Evolutionary conservation across 2,888 invertebrate species (phyloP).

Genomic region (Ophion ventricosus): DNA sequence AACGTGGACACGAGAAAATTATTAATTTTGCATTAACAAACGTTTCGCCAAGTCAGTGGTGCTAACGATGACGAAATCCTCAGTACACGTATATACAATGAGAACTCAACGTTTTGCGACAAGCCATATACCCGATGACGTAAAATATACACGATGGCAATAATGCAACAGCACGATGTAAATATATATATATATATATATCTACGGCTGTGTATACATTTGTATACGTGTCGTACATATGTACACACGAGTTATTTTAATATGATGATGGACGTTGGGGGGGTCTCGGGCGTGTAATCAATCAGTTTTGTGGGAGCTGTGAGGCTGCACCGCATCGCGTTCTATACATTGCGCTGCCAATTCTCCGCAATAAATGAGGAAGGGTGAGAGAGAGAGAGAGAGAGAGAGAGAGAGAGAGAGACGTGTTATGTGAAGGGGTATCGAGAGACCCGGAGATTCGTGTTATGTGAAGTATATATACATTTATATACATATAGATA

Average conservation of each 20-base stretch:
- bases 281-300: slow-evolving; percentile 73
- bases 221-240: slow-evolving; percentile 12
- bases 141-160: slow-evolving; percentile 26
- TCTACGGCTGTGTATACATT: neutral
- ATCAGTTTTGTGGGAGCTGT: slow-evolving; percentile 78
- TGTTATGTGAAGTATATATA: slow-evolving; percentile 20
- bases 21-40: slow-evolving; percentile 34
- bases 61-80: slow-evolving; percentile 46
- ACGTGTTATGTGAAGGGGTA: slow-evolving; percentile 59
- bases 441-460: slow-evolving; percentile 25
- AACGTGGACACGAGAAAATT: slow-evolving; percentile 28
- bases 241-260: slow-evolving; percentile 54
- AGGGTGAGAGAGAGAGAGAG: slow-evolving; percentile 15
- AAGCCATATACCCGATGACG: slow-evolving; percentile 35
- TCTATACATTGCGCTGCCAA: slow-evolving; percentile 26
- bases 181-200: too few relatives aligned
- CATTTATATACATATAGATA: neutral
- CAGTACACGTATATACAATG: neutral
- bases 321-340: slow-evolving; percentile 63
- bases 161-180: slow-evolving; percentile 21
- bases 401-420: slow-evolving; percentile 23
- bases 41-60: slow-evolving; percentile 45
- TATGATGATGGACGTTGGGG: slow-evolving; percentile 59
- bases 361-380: neutral
- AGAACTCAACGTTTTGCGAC: slow-evolving; percentile 33